phyloP scores from a whole-genome alignment of 2,797 vertebrate species.

The Capromys pilorides region DNA sequence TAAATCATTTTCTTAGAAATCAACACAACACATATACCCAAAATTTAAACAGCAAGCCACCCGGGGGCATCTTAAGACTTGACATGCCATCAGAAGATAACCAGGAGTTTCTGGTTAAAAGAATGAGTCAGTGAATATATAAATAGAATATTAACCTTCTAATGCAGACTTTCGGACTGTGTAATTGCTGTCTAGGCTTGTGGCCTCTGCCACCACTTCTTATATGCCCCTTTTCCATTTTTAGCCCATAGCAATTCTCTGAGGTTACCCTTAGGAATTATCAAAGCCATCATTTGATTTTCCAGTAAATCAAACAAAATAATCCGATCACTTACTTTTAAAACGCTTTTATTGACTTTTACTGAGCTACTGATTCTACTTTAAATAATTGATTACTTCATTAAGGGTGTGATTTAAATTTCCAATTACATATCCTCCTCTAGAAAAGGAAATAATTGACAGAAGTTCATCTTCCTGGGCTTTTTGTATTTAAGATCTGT shows the following conservation, averaged over 20 bases:
- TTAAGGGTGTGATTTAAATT: neutral
- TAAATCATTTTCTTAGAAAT: neutral
- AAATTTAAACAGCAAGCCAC: neutral
- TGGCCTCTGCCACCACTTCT: no score
- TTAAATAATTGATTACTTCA: slow-evolving; percentile 22
- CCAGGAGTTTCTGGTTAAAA: neutral
- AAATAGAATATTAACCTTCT: neutral
- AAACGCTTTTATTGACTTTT: neutral
- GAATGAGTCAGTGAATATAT: neutral
- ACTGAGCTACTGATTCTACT: neutral
- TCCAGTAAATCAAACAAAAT: neutral
- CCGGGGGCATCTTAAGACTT: neutral
- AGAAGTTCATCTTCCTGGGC: neutral
- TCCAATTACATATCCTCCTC: neutral
- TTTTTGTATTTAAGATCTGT: neutral
- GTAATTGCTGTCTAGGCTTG: neutral
- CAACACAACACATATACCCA: neutral
- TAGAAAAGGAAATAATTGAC: neutral
- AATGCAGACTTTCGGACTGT: neutral
- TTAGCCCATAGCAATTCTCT: neutral
- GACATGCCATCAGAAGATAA: neutral
- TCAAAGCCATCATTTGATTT: neutral
- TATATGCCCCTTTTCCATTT: neutral
- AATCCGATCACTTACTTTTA: neutral
- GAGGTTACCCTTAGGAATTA: neutral